phyloP scores from a whole-genome alignment of 2,797 vertebrate species.

The Enteromius afrohamiltoni region DNA sequence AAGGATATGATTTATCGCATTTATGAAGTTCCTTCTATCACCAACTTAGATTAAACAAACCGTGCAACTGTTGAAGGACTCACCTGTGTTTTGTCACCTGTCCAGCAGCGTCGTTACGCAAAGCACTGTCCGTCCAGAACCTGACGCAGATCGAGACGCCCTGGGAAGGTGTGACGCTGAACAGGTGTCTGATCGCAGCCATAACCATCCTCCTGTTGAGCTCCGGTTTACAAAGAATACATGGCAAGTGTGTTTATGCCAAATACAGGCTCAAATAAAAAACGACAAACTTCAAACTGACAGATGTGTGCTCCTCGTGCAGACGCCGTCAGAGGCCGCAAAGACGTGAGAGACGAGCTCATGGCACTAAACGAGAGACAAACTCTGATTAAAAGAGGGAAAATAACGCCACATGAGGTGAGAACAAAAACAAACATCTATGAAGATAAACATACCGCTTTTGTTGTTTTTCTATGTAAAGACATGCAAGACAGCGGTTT shows the following conservation, averaged over 20 bases:
- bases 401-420: slow-evolving; percentile 65
- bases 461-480: background rate
- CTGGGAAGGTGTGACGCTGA: slow-evolving; percentile 90
- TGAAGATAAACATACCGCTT: background rate
- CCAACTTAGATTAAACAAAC: background rate
- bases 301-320: slow-evolving; percentile 30
- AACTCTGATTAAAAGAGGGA: slow-evolving; percentile 48
- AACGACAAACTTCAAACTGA: background rate
- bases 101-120: slow-evolving; percentile 68
- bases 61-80: background rate
- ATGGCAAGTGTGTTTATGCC: slow-evolving; percentile 75
- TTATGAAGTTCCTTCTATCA: too few relatives aligned
- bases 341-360: slow-evolving; percentile 47
- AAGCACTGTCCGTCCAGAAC: slow-evolving; percentile 67
- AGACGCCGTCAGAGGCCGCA: slow-evolving; percentile 72
- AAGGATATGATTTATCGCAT: background rate
- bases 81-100: background rate
- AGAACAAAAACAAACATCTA: background rate
- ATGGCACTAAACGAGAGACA: slow-evolving; percentile 63
- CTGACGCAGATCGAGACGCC: slow-evolving; percentile 72
- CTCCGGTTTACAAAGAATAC: slow-evolving; percentile 84
- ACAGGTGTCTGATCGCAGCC: slow-evolving; percentile 90
- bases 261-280: background rate
- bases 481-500: background rate
- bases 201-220: slow-evolving; percentile 86